Base-by-base conservation (phyloP, 1,140 invertebrate species). In the Drosophila erecta region DNA sequence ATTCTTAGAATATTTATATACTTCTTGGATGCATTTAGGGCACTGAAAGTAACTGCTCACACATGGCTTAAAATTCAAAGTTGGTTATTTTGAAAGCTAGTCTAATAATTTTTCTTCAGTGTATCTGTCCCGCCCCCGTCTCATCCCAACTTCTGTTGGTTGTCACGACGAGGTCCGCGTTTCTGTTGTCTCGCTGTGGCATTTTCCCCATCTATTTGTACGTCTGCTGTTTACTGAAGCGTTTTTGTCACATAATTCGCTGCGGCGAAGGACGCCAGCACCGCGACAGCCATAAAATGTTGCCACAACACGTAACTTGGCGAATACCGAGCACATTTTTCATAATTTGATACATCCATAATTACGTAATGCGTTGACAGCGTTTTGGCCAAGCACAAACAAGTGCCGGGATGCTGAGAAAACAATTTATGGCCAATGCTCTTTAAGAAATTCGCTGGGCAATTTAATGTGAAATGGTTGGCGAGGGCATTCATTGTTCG, bases 321-420 rank as follows among this genome's bases (percentile, higher is more conserved):
- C 38, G 54, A 64, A 74, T 60, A 38, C 55, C 61, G 69, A 70
- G 72, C 73, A 73, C 79, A 87, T 87, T 87, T 87, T 81, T 87
- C 83, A 87, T 87, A 79, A 87, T 87, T 87, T 89, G 70, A 85
- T 89, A 79, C 77, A 87, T 89, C 66, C 85, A 89, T 87, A 87
- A 87, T 87, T 87, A 87, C 79, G 75, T 89, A 87, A 89, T 87
- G 84, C 72, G 83, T 76, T 87, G 83, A 76, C 81, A 87, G 78
- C 44, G 47, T 76, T 76, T 76, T 76, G 33, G 49, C 27, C 37
- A 56, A 56, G 27, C 46, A 74, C 27, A 61, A 43, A 76, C 53
- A 73, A 67, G 14, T 33, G 2, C 14, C 6, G 14, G n/a, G 66
- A 58, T 22, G 54, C 54, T 58, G 33, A 11, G 8, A 38, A 70